Conservation (phyloP, 1,140 invertebrate genomes). For the Globodera rostochiensis region DNA sequence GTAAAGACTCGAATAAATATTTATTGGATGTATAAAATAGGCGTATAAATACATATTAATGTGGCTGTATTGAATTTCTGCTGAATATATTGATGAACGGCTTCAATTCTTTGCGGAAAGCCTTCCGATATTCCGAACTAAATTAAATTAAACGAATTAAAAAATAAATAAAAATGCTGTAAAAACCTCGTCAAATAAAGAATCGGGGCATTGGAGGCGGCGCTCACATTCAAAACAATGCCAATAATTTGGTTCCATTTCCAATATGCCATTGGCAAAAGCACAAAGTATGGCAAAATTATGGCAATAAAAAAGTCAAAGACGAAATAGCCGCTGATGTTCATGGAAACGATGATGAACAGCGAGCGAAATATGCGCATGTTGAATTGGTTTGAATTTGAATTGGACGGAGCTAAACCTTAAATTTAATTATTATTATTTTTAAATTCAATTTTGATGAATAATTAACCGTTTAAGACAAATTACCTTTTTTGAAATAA, state of each 20-base stretch:
- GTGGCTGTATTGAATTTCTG: too few relatives aligned
- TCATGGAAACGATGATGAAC: background rate
- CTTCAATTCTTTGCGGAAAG: background rate
- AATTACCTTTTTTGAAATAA: background rate
- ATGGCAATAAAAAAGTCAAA: too few relatives aligned
- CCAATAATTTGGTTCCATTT: background rate
- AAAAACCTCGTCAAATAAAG: background rate
- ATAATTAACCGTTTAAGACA: too few relatives aligned
- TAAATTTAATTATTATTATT: too few relatives aligned
- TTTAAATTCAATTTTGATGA: too few relatives aligned
- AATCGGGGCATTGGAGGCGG: background rate
- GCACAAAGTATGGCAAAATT: too few relatives aligned
- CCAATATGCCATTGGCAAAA: background rate
- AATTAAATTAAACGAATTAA: background rate
- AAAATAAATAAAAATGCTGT: background rate
- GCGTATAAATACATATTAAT: too few relatives aligned
- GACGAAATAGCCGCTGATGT: background rate
- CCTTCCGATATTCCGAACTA: background rate
- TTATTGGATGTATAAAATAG: too few relatives aligned
- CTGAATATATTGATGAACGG: background rate
- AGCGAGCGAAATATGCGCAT: background rate
- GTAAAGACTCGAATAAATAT: too few relatives aligned
- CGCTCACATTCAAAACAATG: background rate
- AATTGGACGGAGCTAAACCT: background rate
- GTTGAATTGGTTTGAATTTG: background rate